These are phyloP conservation scores for Misgurnus mizolepis DNA, from an alignment of 2,113 vertebrate genomes.

Conservation along the genomic window DNA sequence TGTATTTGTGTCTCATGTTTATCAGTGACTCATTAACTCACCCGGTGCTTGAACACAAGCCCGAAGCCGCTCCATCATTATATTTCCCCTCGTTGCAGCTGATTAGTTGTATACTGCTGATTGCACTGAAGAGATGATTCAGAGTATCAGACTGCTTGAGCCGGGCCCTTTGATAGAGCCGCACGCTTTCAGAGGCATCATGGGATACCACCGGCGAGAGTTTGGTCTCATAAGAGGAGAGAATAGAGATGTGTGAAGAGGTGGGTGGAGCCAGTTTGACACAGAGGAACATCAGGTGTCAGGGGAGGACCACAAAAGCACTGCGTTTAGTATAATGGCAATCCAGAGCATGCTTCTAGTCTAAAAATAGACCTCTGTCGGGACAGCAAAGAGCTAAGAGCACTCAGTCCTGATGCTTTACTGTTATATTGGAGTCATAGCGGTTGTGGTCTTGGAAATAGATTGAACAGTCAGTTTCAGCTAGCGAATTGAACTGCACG, in stretches of 20 bases:
- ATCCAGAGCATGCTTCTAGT: neutral
- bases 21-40: slow-evolving; percentile 58
- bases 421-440: slow-evolving; percentile 20
- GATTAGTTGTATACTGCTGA: slow-evolving; percentile 47
- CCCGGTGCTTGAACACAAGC: slow-evolving; percentile 52
- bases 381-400: slow-evolving; percentile 32
- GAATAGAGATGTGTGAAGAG: neutral
- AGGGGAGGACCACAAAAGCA: slow-evolving; percentile 54
- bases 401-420: slow-evolving; percentile 47
- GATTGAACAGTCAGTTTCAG: slow-evolving; percentile 20
- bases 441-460: slow-evolving; percentile 54
- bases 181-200: slow-evolving; percentile 54
- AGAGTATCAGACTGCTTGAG: slow-evolving; percentile 41
- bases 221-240: neutral
- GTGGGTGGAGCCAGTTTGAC: slow-evolving; percentile 19
- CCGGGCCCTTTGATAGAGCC: slow-evolving; percentile 53
- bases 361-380: slow-evolving; percentile 41
- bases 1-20: slow-evolving; percentile 62
- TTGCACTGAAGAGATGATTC: slow-evolving; percentile 48
- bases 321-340: slow-evolving; percentile 44
- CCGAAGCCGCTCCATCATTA: slow-evolving; percentile 36
- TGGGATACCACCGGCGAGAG: slow-evolving; percentile 49
- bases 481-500: neutral
- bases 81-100: slow-evolving; percentile 20
- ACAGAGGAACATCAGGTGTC: slow-evolving; percentile 64